Percentiles rank a stretch among this genome's conserved stretches.
Evolutionary conservation across 2,797 vertebrate genomes (phyloP).

Genomic region (Chrysocyon brachyurus): DNA sequence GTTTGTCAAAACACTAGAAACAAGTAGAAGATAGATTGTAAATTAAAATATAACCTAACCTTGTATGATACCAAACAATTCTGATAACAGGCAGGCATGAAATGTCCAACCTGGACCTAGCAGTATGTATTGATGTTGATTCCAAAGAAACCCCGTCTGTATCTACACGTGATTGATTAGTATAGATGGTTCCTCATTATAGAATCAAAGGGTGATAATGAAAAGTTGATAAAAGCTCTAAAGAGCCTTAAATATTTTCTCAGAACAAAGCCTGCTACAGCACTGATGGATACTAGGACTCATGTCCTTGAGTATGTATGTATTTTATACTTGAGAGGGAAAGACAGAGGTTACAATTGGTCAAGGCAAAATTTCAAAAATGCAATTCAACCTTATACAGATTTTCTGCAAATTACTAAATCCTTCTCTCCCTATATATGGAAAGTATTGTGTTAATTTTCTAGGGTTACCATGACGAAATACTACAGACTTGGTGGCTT

Average conservation of each 20-base stretch:
- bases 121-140: not conserved
- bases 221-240: not conserved
- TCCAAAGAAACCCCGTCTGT: not conserved
- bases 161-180: not conserved
- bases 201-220: not conserved
- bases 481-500: not conserved
- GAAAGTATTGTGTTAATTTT: not conserved
- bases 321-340: not conserved
- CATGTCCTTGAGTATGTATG: not conserved
- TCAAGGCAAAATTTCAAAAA: constrained; percentile 7
- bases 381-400: not conserved
- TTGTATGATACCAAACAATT: not conserved
- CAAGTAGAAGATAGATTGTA: not conserved
- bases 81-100: not conserved
- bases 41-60: not conserved
- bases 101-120: not conserved
- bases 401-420: not conserved
- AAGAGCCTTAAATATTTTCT: not conserved
- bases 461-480: not conserved
- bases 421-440: not conserved
- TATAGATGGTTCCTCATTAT: not conserved
- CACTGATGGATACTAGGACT: not conserved
- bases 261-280: not conserved
- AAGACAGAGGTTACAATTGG: not conserved
- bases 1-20: not conserved